phyloP scores from a whole-genome alignment of 2,797 vertebrate species.

The Microhierax caerulescens region DNA sequence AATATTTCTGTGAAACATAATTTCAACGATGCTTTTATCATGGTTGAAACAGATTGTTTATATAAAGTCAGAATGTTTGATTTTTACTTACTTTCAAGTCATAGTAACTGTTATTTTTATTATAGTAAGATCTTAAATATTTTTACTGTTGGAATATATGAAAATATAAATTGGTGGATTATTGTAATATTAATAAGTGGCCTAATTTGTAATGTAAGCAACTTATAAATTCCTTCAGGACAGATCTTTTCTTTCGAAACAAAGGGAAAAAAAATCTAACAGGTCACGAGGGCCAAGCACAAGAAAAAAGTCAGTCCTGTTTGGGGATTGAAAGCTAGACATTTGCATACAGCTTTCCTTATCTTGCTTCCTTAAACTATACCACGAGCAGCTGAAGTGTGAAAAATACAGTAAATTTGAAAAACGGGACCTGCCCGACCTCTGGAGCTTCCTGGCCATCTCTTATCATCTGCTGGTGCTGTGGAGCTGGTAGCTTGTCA shows the following conservation, averaged over 20 bases:
- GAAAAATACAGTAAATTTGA: not conserved
- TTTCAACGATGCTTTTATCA: conserved; percentile 4
- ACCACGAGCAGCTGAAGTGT: not conserved
- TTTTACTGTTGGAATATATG: conserved; percentile 3
- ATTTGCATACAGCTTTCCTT: not conserved
- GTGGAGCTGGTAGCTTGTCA: not conserved
- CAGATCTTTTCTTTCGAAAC: not conserved
- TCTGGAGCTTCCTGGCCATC: not conserved
- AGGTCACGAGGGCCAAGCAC: not conserved
- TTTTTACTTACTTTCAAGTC: conserved; percentile 46
- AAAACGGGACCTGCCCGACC: not conserved
- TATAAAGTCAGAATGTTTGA: conserved; percentile 35
- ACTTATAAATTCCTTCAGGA: not conserved
- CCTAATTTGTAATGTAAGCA: not conserved
- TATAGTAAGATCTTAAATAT: not conserved
- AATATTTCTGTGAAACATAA: conserved; percentile 24
- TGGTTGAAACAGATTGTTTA: conserved; percentile 51
- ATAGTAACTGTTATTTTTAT: not conserved
- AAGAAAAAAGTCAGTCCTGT: not conserved
- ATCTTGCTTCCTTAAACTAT: not conserved
- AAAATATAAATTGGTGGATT: not conserved
- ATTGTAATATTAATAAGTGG: not conserved
- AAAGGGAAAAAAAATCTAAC: not conserved
- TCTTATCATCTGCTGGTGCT: not conserved
- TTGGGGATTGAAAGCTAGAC: not conserved